Conservation (phyloP, 2,888 invertebrate genomes). For the Oxyteleia sp. region DNA sequence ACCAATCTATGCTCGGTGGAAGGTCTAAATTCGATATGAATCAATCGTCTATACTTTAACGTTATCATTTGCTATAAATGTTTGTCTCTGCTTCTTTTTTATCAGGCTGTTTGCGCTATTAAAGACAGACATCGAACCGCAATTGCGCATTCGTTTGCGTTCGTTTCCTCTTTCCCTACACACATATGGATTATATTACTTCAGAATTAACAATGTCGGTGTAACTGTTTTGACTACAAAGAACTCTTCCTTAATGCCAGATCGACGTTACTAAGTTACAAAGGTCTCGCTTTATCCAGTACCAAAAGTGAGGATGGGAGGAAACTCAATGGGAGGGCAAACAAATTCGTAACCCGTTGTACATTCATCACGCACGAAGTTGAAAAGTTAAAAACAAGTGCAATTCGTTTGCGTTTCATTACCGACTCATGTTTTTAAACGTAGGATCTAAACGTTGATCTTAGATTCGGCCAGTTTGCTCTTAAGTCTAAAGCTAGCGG, state of each 20-base stretch:
- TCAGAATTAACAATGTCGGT: conserved; percentile 65
- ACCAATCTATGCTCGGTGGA: conserved; percentile 61
- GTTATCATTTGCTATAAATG: conserved; percentile 34
- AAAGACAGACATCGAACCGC: conserved; percentile 53
- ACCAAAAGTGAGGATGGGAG: conserved; percentile 32
- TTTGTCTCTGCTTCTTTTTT: conserved; percentile 19
- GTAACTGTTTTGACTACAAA: conserved; percentile 73
- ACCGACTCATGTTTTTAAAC: conserved; percentile 29
- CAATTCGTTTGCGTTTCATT: conserved; percentile 30
- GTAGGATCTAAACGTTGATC: conserved; percentile 34
- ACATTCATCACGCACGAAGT: conserved; percentile 47
- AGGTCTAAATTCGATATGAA: conserved; percentile 57
- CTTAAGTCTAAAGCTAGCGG: conserved; percentile 29
- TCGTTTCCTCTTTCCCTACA: conserved; percentile 51
- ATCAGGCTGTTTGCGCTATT: conserved; percentile 45
- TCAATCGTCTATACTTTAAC: conserved; percentile 33
- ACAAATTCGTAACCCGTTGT: conserved; percentile 30
- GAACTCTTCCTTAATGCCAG: conserved; percentile 62
- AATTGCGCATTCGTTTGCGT: conserved; percentile 54
- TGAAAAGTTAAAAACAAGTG: conserved; percentile 45
- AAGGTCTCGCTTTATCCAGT: conserved; percentile 79
- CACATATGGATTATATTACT: conserved; percentile 56
- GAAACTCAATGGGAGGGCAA: conserved; percentile 5
- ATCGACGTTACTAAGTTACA: conserved; percentile 79
- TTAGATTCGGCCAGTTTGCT: conserved; percentile 61